Conservation (phyloP, 1,140 invertebrate genomes). For the Drosophila teissieri region DNA sequence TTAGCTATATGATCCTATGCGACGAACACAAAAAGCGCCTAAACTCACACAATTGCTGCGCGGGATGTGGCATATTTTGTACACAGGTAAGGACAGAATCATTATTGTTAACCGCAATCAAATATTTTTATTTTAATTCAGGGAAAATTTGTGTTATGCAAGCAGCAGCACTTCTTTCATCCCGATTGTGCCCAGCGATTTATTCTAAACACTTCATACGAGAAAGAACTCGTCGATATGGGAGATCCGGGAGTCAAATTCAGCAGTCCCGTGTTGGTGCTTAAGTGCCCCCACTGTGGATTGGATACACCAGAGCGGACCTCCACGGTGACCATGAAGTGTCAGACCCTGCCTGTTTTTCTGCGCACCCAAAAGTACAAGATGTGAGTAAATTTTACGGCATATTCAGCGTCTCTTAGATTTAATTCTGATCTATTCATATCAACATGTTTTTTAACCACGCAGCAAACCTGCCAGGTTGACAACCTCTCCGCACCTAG, state of each 20-base stretch:
- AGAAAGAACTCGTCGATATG: constrained; percentile 40
- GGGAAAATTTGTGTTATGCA: constrained; percentile 83
- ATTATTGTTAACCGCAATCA: neutral
- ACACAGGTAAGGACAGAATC: constrained; percentile 88
- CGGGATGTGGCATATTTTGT: constrained; percentile 95
- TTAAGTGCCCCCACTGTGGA: constrained; percentile 92
- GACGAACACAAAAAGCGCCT: constrained; percentile 91
- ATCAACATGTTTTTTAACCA: too few species aligned
- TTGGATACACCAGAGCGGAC: constrained; percentile 85
- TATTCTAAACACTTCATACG: constrained; percentile 78
- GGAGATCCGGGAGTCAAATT: constrained; percentile 50
- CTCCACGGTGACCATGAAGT: constrained; percentile 84
- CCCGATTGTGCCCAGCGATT: constrained; percentile 81
- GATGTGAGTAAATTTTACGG: constrained; percentile 48
- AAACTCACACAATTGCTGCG: constrained; percentile 93
- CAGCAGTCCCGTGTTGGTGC: constrained; percentile 72
- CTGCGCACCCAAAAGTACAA: constrained; percentile 73
- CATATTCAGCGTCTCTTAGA: neutral
- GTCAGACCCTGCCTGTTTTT: constrained; percentile 82
- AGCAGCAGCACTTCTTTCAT: constrained; percentile 84
- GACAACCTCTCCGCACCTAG: constrained; percentile 62
- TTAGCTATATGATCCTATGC: constrained; percentile 94
- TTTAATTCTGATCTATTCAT: too few species aligned
- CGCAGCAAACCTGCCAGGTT: constrained; percentile 68
- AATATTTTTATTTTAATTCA: constrained; percentile 16